Base-by-base conservation (phyloP, 1,140 invertebrate species). In the Rhagoletis pomonella region DNA sequence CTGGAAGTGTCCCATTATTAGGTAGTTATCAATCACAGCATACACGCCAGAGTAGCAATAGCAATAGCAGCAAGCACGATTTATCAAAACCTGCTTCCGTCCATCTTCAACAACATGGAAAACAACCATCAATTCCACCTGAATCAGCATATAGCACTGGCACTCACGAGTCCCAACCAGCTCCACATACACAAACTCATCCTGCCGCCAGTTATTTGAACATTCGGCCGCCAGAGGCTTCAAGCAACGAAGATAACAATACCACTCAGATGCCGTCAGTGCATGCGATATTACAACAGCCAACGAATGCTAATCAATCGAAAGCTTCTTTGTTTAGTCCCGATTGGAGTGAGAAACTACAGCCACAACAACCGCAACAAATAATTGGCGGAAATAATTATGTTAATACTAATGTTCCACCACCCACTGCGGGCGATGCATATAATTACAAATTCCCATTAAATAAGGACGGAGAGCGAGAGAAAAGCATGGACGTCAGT, bases 301-400 rank as follows among this genome's bases (percentile, higher is more conserved):
- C 19, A 55, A 47, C 67, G 58, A 58, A 87, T 50, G 73, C 58
- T 84, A 85, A 87, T 1, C 69, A 88, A 86, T 73, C 62, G 89
- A 91, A 81, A 90, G 90, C 77, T 19, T 93, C 92, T 0, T 87
- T 93, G 58, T 93, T 93, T 59, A 93, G 92, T 87, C 92, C 92
- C 10, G 92, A 93, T 55, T 92, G 90, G 90, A 90, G 87, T 17
- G 91, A 92, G 42, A 92, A 92, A 85, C 88, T 89, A 77, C 91
- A 91, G 14, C 65, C 85, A 85, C 91, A 91, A 14, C 65, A 91
- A 50, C 12, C 42, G 4, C 86, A 29, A 19, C 86, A 29, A 19
- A 19, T 58, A 85, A n/a, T 64, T 7, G 12, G 44, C n/a, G 39
- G 29, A 59, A n/a, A n/a, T n/a, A 62, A 19, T 29, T 60, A 60